phyloP scores from a whole-genome alignment of 2,797 vertebrate species.

The Protonibea diacanthus region DNA sequence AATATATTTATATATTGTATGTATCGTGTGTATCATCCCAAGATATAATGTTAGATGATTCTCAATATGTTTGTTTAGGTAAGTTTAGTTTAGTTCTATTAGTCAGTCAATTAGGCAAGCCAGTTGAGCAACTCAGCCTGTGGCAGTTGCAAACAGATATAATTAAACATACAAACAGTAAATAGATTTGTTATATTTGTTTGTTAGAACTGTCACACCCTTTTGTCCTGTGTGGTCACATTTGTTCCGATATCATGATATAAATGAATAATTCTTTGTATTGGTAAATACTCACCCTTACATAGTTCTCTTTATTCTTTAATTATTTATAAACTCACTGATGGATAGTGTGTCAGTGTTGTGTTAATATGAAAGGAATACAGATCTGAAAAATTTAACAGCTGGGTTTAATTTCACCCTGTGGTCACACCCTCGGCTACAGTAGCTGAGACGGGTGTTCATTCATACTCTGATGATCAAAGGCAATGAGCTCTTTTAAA shows the following conservation, averaged over 20 bases:
- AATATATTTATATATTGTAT: not conserved
- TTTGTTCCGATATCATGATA: not conserved
- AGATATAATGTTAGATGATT: too few species aligned
- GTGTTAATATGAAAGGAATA: conserved; percentile 27
- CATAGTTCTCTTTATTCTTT: not conserved
- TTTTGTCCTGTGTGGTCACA: not conserved
- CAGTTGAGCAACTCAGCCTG: too few species aligned
- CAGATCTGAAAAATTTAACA: conserved; percentile 31
- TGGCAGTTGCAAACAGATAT: too few species aligned
- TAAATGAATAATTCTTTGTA: not conserved
- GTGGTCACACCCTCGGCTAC: not conserved
- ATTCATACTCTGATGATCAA: conserved; percentile 12
- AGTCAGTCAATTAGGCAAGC: too few species aligned
- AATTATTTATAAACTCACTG: conserved; percentile 30
- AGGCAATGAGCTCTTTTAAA: not conserved
- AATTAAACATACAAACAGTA: too few species aligned
- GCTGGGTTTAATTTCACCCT: conserved; percentile 20
- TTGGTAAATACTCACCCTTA: not conserved
- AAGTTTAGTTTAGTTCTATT: too few species aligned
- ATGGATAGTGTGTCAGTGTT: not conserved
- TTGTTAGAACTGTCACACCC: not conserved
- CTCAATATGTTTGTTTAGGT: too few species aligned
- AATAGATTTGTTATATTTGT: too few species aligned
- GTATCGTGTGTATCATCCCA: too few species aligned
- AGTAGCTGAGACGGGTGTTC: not conserved